Conservation (phyloP, 2,888 invertebrate genomes). For the Apotomis capreana region DNA sequence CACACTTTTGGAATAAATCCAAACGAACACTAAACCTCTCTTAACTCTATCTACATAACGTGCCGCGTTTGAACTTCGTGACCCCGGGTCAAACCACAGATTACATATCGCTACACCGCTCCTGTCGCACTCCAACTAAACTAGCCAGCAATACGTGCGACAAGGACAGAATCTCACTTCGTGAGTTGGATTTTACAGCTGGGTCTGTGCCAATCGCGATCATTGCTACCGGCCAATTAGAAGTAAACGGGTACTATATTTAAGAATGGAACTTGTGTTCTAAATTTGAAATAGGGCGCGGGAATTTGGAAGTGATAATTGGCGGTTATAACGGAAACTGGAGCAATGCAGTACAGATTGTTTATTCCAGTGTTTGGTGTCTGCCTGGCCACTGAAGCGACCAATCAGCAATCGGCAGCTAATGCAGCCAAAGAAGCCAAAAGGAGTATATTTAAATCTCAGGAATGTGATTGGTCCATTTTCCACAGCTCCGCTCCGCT, state of each 20-base stretch:
- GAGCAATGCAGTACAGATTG: no score
- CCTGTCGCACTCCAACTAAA: constrained; percentile 18
- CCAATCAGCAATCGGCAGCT: no score
- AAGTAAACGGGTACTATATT: constrained; percentile 43
- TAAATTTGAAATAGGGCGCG: constrained; percentile 32
- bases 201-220: constrained; percentile 54
- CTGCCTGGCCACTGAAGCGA: no score
- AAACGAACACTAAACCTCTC: constrained; percentile 43
- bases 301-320: neutral
- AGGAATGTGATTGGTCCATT: no score
- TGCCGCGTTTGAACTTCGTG: constrained; percentile 48
- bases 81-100: constrained; percentile 42
- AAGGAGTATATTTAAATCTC: no score
- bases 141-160: neutral
- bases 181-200: constrained; percentile 30
- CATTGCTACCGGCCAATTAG: constrained; percentile 51
- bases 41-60: constrained; percentile 37
- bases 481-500: no score
- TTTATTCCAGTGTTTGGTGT: no score
- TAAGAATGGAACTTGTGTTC: constrained; percentile 44
- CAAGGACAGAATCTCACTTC: neutral
- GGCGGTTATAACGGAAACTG: no score
- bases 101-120: constrained; percentile 29
- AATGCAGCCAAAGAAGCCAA: no score
- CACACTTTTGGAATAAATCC: constrained; percentile 51